These are phyloP conservation scores for Phylloscopus collybita DNA, from an alignment of 2,797 vertebrate species.

Conservation along the genomic window DNA sequence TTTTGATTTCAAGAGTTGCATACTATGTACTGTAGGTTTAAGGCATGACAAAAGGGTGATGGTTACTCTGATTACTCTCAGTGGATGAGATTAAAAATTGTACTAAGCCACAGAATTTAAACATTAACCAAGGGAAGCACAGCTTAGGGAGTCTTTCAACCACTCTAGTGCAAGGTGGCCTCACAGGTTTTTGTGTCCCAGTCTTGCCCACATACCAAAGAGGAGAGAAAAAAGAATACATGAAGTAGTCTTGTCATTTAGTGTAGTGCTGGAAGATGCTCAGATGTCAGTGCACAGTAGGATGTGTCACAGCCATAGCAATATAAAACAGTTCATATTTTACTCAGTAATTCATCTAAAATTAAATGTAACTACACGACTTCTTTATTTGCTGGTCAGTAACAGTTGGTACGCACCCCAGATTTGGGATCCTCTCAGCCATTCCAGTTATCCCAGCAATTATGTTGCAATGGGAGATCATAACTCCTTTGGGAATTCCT, in stretches of 20 bases:
- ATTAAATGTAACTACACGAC: not conserved
- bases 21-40: not conserved
- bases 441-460: conserved; percentile 92
- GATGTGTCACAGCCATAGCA: not conserved
- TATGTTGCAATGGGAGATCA: conserved; percentile 95
- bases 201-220: not conserved
- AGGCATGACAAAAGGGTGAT: not conserved
- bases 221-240: not conserved
- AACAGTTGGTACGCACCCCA: conserved; percentile 77
- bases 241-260: not conserved
- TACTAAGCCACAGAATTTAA: not conserved
- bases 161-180: not conserved
- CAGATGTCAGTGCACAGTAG: not conserved
- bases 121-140: not conserved
- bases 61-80: not conserved
- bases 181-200: not conserved
- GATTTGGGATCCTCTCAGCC: conserved; percentile 87
- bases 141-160: not conserved
- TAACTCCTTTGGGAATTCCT: conserved; percentile 91
- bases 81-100: not conserved
- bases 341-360: not conserved
- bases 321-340: not conserved
- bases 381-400: not conserved
- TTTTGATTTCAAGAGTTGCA: not conserved
- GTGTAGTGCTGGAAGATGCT: not conserved